Base-by-base conservation (phyloP, 2,797 vertebrate species). In the Silurus lanzhouensis region DNA sequence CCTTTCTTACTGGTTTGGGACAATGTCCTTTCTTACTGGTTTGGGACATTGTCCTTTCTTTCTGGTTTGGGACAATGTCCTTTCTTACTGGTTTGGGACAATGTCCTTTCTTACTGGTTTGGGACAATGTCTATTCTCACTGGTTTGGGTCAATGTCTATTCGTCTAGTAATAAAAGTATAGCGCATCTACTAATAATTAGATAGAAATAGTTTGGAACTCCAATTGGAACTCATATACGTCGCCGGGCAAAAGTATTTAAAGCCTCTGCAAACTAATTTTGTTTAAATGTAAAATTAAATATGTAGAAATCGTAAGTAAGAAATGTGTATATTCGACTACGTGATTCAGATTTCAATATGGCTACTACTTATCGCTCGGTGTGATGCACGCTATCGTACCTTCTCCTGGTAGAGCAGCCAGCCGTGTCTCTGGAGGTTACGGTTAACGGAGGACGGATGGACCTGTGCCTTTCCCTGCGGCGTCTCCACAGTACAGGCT, bases 341-440 rank as follows among this genome's bases (percentile, higher is more conserved):
- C 19, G 12, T n/a, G 9, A 71, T 46, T 70, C 0, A 3, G 31
- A 46, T 38, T 46, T 44, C 6, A 10, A 10, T n/a, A 38, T 38
- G 61, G 27, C 64, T 31, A 6, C 7, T 46, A 38, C 38, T 38
- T 38, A 4, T 38, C 38, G 38, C 38, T 38, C 0, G 3, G 38
- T 38, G 38, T 38, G 38, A 38, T 38, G 38, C 38, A 38, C 38
- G 38, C 38, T 38, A 38, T 38, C 1, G 17, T 68, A 86, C 95
- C 95, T 99, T 99, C 90, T 99, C 98, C 91, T 99, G 98, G 93
- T 96, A 99, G 57, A 99, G 95, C 78, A 99, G 94, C 98, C 97
- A 99, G 81, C 98, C 97, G 0, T 98, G 92, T 0, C 93, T 96
- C 91, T 99, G 98, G 77, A 99, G 94, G 89, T 96, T 96, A 82